phyloP scores from a whole-genome alignment of 2,113 vertebrate species.

The Crotalus horridus region DNA sequence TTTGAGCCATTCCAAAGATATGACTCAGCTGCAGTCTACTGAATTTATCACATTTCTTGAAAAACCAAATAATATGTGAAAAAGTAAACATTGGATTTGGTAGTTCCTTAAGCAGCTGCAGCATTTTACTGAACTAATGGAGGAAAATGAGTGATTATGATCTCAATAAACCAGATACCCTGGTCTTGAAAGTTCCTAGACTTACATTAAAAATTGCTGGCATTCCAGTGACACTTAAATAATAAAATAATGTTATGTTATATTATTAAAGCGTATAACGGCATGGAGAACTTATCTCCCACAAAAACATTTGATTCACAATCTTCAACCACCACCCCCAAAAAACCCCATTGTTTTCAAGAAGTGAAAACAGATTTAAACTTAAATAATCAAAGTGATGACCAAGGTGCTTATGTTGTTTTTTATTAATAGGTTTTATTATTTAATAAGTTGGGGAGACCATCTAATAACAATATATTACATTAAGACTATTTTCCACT shows the following conservation, averaged over 20 bases:
- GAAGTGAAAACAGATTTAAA: slow-evolving; percentile 29
- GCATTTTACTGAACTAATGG: slow-evolving; percentile 36
- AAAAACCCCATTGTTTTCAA: slow-evolving; percentile 39
- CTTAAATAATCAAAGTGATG: slow-evolving; percentile 15
- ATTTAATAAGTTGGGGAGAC: slow-evolving; percentile 21
- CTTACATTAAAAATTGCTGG: slow-evolving; percentile 22
- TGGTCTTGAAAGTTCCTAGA: slow-evolving; percentile 33
- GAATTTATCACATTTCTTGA: not conserved
- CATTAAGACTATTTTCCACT: slow-evolving; percentile 4
- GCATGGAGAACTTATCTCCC: not conserved
- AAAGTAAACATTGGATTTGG: slow-evolving; percentile 19
- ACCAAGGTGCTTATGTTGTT: not conserved
- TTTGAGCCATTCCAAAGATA: not conserved
- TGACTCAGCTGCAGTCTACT: not conserved
- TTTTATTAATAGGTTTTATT: slow-evolving; percentile 56
- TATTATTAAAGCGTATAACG: slow-evolving; percentile 44
- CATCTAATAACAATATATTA: slow-evolving; percentile 23
- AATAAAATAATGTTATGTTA: slow-evolving; percentile 47
- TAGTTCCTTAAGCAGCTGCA: slow-evolving; percentile 47
- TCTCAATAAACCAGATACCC: slow-evolving; percentile 36
- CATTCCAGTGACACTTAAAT: slow-evolving; percentile 43
- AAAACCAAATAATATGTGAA: not conserved
- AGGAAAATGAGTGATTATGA: slow-evolving; percentile 55
- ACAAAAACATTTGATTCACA: not conserved
- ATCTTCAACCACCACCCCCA: not conserved